Evolutionary conservation across 2,888 invertebrate genomes (phyloP).

Genomic region (Tridacna crocea): DNA sequence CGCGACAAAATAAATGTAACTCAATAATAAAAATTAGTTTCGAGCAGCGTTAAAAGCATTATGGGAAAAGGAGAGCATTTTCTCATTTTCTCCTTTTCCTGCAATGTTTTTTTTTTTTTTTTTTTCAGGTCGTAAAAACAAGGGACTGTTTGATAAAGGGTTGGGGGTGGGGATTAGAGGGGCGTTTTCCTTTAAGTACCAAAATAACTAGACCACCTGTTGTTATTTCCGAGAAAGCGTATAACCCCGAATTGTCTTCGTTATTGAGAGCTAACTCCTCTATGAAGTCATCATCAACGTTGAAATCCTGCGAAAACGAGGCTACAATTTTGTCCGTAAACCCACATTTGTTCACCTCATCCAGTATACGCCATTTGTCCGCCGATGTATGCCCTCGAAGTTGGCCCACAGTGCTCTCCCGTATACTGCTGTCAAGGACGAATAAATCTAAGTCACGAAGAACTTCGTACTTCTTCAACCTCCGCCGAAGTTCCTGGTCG

Average conservation of each 20-base stretch:
- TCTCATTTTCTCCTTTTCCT: too few species aligned
- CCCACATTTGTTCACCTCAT: not conserved
- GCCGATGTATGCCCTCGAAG: too few species aligned
- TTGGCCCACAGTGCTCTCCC: too few species aligned
- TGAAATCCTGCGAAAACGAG: not conserved
- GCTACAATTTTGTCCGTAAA: constrained; percentile 7
- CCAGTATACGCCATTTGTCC: too few species aligned
- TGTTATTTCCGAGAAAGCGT: constrained; percentile 14
- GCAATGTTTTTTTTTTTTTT: not conserved
- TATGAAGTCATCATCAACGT: constrained; percentile 9
- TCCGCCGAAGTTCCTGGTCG: too few species aligned
- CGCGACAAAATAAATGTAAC: too few species aligned
- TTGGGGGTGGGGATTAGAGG: not conserved
- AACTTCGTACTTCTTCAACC: too few species aligned
- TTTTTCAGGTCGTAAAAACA: not conserved
- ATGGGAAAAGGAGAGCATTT: too few species aligned
- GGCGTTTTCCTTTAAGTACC: not conserved
- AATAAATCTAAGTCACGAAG: too few species aligned
- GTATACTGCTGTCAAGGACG: too few species aligned
- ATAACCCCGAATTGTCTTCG: not conserved
- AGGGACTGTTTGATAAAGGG: not conserved
- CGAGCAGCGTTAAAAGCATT: too few species aligned
- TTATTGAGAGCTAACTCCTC: constrained; percentile 2
- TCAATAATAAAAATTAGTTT: too few species aligned
- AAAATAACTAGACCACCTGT: not conserved